Conservation (phyloP, 2,113 vertebrate species). For the Percina caprodes region DNA sequence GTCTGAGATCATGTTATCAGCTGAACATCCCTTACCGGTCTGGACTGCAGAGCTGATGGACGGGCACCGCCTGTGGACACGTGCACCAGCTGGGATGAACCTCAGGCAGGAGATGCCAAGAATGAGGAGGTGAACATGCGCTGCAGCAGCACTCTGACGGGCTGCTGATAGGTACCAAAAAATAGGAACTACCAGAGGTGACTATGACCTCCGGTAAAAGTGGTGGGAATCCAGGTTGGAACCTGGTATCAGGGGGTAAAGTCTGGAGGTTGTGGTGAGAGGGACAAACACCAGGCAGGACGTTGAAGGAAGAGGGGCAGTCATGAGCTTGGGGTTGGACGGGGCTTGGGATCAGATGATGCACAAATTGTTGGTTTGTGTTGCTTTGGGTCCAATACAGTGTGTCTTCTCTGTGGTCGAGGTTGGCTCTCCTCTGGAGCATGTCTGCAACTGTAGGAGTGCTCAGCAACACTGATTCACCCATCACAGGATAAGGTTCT, state of each 20-base stretch:
- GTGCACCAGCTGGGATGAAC: neutral
- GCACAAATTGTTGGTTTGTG: neutral
- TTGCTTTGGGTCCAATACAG: neutral
- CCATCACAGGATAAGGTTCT: neutral
- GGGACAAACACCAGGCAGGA: neutral
- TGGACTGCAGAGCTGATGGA: neutral
- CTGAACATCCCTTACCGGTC: slow-evolving; percentile 14
- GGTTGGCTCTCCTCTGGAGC: accelerated
- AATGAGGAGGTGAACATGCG: accelerated
- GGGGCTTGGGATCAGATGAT: neutral
- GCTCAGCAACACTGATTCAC: accelerated
- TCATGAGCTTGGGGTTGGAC: neutral
- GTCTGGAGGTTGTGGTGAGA: neutral
- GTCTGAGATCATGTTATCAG: too few relatives aligned
- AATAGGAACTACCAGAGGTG: accelerated
- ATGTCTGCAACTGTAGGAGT: neutral
- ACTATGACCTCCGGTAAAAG: neutral
- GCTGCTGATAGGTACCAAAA: neutral
- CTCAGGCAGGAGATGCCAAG: neutral
- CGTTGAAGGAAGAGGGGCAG: neutral
- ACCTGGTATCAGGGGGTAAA: neutral
- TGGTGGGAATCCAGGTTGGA: accelerated
- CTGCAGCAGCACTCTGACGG: neutral
- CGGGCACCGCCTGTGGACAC: accelerated
- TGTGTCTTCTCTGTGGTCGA: neutral